phyloP scores from a whole-genome alignment of 2,113 vertebrate species.

The Albula glossodonta region DNA sequence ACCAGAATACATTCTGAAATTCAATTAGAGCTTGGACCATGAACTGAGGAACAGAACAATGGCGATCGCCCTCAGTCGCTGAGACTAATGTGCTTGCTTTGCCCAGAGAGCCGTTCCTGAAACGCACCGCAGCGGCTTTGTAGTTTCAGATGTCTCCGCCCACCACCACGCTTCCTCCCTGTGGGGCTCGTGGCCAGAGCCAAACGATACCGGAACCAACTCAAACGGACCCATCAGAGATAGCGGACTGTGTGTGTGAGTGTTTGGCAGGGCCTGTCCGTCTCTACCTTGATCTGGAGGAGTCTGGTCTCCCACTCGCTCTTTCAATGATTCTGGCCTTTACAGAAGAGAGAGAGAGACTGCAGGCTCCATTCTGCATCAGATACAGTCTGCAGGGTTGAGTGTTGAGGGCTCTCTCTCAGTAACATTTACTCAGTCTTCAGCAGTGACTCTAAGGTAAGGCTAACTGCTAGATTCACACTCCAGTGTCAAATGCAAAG shows the following conservation, averaged over 20 bases:
- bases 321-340: background rate
- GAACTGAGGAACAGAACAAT: slow-evolving; percentile 12
- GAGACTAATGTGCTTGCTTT: slow-evolving; percentile 18
- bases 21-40: background rate
- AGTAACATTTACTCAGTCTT: no score
- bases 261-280: background rate
- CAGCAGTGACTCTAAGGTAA: background rate
- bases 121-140: slow-evolving; percentile 14
- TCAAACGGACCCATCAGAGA: background rate
- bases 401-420: no score
- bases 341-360: no score
- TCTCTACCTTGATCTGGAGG: background rate
- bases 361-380: no score
- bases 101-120: background rate
- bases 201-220: slow-evolving; percentile 20
- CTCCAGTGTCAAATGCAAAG: background rate
- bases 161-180: slow-evolving; percentile 22
- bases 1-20: slow-evolving; percentile 10
- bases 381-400: no score
- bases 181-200: slow-evolving; percentile 14
- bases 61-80: slow-evolving; percentile 1
- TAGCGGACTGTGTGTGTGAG: background rate
- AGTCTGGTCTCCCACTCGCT: background rate
- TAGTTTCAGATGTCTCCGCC: slow-evolving; percentile 28
- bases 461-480: background rate